These are phyloP conservation scores for Stictocephala bisonia DNA, from an alignment of 2,888 invertebrate genomes.

Conservation along the genomic window DNA sequence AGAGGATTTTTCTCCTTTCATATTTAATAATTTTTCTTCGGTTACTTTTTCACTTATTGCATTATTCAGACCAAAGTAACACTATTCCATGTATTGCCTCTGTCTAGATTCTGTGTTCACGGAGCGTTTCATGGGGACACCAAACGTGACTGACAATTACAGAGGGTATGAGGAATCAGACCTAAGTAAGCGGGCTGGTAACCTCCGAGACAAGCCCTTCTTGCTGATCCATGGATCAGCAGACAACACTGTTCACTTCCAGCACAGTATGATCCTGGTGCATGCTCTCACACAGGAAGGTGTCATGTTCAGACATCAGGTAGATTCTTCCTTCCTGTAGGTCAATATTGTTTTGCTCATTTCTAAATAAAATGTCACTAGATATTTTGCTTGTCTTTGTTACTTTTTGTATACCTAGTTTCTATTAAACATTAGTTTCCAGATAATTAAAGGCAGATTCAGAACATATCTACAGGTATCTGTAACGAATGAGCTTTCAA, in stretches of 20 bases:
- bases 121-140: slow-evolving; percentile 87
- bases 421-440: too few relatives aligned
- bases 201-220: slow-evolving; percentile 68
- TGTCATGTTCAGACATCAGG: slow-evolving; percentile 87
- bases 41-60: too few relatives aligned
- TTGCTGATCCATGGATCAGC: slow-evolving; percentile 82
- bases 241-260: slow-evolving; percentile 86
- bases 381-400: not conserved
- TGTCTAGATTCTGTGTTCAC: slow-evolving; percentile 86
- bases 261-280: slow-evolving; percentile 86
- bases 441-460: too few relatives aligned
- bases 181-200: slow-evolving; percentile 81
- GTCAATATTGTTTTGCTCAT: not conserved
- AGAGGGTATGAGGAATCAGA: slow-evolving; percentile 81
- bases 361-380: slow-evolving; percentile 14
- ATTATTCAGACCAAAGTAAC: too few relatives aligned
- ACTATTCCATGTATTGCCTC: too few relatives aligned
- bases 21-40: too few relatives aligned
- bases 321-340: slow-evolving; percentile 63
- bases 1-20: too few relatives aligned
- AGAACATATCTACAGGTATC: too few relatives aligned
- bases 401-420: too few relatives aligned
- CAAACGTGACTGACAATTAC: slow-evolving; percentile 73
- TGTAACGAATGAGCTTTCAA: too few relatives aligned
- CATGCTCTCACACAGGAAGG: slow-evolving; percentile 83